phyloP scores from a whole-genome alignment of 2,888 invertebrate genomes.

The Cyclophora punctaria region DNA sequence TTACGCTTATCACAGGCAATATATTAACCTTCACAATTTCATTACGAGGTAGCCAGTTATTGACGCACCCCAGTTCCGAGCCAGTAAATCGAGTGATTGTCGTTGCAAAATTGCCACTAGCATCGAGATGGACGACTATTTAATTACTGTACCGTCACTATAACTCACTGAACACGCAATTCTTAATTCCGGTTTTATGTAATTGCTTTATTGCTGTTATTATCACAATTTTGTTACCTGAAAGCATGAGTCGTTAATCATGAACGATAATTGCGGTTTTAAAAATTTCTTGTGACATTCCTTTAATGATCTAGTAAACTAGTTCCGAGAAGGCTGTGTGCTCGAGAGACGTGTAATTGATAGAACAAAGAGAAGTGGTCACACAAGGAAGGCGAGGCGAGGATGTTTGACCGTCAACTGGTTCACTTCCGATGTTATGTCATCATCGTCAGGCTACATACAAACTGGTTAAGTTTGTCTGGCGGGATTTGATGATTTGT shows the following conservation, averaged over 20 bases:
- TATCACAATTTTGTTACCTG: too few relatives aligned
- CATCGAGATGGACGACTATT: constrained; percentile 18
- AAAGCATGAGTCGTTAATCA: too few relatives aligned
- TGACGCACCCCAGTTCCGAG: constrained; percentile 5
- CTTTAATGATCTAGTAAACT: constrained; percentile 1
- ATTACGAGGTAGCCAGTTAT: constrained; percentile 10
- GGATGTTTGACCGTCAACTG: constrained; percentile 39
- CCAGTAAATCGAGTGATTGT: constrained; percentile 8
- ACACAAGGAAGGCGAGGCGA: constrained; percentile 12
- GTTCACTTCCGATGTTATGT: constrained; percentile 40
- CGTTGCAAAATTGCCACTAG: constrained; percentile 14
- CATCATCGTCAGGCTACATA: constrained; percentile 24
- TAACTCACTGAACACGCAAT: constrained; percentile 14
- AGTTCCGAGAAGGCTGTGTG: constrained; percentile 2
- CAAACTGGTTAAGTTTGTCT: constrained; percentile 41
- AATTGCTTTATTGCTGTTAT: neutral
- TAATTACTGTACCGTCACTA: constrained; percentile 18
- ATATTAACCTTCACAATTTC: constrained; percentile 15
- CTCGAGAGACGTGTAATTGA: constrained; percentile 1
- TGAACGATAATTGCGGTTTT: too few relatives aligned
- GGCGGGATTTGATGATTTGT: too few relatives aligned
- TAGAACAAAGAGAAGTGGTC: constrained; percentile 4
- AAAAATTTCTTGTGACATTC: too few relatives aligned
- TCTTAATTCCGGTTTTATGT: constrained; percentile 7
- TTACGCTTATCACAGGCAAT: constrained; percentile 40